A percentile compares a stretch with the other conserved stretches of the same genome.
These are phyloP conservation scores for Eubucco bourcierii DNA, from an alignment of 2,113 vertebrate genomes.

Conservation along the genomic window DNA sequence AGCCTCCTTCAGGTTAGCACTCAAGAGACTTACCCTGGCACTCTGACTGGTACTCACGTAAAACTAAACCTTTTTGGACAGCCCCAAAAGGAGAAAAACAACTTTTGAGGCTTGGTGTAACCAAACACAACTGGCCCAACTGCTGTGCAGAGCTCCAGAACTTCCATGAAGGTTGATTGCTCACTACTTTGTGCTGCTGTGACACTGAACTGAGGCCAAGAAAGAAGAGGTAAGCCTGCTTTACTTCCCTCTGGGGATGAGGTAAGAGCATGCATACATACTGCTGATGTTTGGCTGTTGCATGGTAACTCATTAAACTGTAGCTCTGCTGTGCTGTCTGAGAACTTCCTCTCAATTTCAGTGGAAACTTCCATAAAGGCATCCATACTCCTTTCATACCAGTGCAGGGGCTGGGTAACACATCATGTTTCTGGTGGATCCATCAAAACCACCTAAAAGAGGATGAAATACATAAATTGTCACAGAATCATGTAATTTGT, in stretches of 20 bases:
- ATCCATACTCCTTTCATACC: background rate
- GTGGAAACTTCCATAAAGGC: slow-evolving; percentile 24
- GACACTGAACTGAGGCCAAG: background rate
- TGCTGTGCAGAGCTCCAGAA: slow-evolving; percentile 13
- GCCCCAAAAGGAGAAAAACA: too few relatives aligned
- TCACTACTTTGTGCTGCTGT: background rate
- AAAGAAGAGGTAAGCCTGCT: background rate
- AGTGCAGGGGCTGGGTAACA: background rate
- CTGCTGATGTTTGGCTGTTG: background rate
- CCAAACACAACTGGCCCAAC: background rate
- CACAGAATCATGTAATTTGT: too few relatives aligned
- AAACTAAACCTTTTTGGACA: too few relatives aligned
- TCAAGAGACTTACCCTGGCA: too few relatives aligned
- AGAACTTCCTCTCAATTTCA: background rate
- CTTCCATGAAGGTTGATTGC: background rate
- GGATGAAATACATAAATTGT: background rate
- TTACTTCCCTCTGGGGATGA: background rate
- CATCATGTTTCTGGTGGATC: background rate
- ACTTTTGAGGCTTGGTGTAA: too few relatives aligned
- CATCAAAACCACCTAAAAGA: background rate
- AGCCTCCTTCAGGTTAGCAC: too few relatives aligned
- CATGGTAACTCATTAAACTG: slow-evolving; percentile 33
- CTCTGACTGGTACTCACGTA: too few relatives aligned
- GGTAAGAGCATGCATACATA: background rate
- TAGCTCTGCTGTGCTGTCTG: background rate